These are phyloP conservation scores for Hemicentrotus pulcherrimus DNA, from an alignment of 35 echinoderm and acorn worm species.

Conservation along the genomic window DNA sequence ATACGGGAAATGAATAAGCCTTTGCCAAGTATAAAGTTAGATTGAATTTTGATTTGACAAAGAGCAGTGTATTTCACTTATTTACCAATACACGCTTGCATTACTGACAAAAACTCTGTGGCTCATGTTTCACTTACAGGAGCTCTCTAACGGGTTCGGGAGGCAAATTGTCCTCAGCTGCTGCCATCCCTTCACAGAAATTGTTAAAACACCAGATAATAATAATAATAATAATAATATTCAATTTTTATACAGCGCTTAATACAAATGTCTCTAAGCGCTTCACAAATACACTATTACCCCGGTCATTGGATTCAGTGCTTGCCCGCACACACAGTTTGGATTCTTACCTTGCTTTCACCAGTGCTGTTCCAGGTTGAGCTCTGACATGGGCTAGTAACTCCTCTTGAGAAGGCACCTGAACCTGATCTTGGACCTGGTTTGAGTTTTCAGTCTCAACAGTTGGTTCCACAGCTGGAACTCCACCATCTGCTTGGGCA, in stretches of 20 bases:
- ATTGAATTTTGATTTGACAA: too few species aligned
- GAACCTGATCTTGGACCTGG: neutral
- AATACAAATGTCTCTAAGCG: too few species aligned
- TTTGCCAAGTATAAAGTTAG: too few species aligned
- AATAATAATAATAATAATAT: too few species aligned
- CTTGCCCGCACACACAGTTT: too few species aligned
- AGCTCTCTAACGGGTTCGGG: neutral
- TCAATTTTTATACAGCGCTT: too few species aligned
- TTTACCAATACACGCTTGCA: too few species aligned
- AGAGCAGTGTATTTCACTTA: too few species aligned
- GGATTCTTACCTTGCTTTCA: slow-evolving; percentile 47
- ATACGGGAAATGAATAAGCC: too few species aligned
- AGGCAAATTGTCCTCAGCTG: neutral
- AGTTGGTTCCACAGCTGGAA: neutral
- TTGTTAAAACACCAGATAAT: too few species aligned
- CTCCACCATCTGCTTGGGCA: neutral
- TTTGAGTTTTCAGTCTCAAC: neutral
- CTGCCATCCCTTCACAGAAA: neutral
- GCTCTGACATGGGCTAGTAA: slow-evolving; percentile 31
- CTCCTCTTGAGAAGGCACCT: slow-evolving; percentile 22
- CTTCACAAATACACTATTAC: too few species aligned
- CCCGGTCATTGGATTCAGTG: too few species aligned
- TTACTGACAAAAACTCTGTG: neutral
- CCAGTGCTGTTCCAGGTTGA: slow-evolving; percentile 41
- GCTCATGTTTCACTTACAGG: neutral